Evolutionary conservation across 2,797 vertebrate species (phyloP).

Genomic region (Schizopygopsis malacanthus): DNA sequence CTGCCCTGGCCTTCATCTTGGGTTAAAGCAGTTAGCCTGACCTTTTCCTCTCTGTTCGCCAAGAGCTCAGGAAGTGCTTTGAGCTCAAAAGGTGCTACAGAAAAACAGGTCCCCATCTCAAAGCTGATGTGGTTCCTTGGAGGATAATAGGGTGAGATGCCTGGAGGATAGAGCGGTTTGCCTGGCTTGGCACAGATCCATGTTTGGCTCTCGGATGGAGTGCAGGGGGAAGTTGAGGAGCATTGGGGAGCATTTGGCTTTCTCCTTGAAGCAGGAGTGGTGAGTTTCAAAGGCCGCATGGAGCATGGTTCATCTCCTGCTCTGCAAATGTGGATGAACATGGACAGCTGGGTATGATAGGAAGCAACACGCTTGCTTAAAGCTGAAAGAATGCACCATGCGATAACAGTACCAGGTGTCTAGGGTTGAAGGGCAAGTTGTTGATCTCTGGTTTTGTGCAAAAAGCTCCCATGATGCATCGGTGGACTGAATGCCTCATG

Average conservation of each 20-base stretch:
- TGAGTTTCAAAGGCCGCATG: constrained; percentile 65
- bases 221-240: constrained; percentile 53
- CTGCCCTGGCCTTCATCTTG: background rate
- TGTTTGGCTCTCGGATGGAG: constrained; percentile 53
- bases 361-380: constrained; percentile 49
- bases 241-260: constrained; percentile 64
- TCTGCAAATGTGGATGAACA: constrained; percentile 63
- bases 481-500: background rate
- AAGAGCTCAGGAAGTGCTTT: constrained; percentile 55
- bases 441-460: constrained; percentile 5
- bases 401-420: background rate
- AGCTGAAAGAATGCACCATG: constrained; percentile 29
- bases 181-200: constrained; percentile 50
- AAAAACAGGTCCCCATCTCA: constrained; percentile 48
- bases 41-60: constrained; percentile 8
- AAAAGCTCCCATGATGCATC: constrained; percentile 11
- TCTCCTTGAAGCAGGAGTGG: constrained; percentile 54
- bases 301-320: constrained; percentile 72
- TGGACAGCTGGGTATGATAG: constrained; percentile 69
- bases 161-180: constrained; percentile 35
- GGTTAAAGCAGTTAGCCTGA: constrained; percentile 31
- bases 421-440: constrained; percentile 22
- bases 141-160: constrained; percentile 42
- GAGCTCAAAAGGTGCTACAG: constrained; percentile 28
- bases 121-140: constrained; percentile 21